A percentile compares a stretch with the other conserved stretches of the same genome.
Conservation (phyloP, 1,140 invertebrate genomes). For the Luehdorfia chinensis region DNA sequence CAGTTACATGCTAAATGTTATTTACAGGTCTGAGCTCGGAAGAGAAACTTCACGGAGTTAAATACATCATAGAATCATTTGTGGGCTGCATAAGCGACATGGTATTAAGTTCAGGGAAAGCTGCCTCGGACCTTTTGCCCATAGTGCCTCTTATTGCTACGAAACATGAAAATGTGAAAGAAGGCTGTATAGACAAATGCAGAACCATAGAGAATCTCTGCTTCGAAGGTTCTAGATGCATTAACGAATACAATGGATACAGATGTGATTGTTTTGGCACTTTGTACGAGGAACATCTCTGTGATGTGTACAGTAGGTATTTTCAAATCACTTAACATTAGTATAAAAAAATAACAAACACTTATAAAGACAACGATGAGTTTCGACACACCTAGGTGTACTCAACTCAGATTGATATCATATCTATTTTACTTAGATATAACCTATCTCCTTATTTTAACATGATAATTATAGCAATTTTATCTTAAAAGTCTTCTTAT, state of each 20-base stretch:
- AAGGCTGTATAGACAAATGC: slow-evolving; percentile 90
- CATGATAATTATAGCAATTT: too few species aligned
- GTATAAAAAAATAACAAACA: too few species aligned
- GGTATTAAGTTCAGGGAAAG: slow-evolving; percentile 88
- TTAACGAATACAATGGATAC: slow-evolving; percentile 92
- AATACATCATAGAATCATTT: slow-evolving; percentile 94
- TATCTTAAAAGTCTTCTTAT: too few species aligned
- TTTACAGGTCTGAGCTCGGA: slow-evolving; percentile 88
- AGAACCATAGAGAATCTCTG: slow-evolving; percentile 88
- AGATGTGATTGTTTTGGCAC: slow-evolving; percentile 95
- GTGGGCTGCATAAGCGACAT: slow-evolving; percentile 94
- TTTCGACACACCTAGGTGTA: too few species aligned
- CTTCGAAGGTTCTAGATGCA: slow-evolving; percentile 88
- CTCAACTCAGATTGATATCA: too few species aligned
- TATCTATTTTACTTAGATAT: too few species aligned
- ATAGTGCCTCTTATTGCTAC: slow-evolving; percentile 89
- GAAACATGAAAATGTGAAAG: slow-evolving; percentile 91
- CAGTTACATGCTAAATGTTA: too few species aligned
- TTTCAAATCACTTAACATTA: too few species aligned
- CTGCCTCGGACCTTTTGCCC: slow-evolving; percentile 86
- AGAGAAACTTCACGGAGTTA: slow-evolving; percentile 90
- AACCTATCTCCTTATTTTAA: too few species aligned
- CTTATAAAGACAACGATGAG: too few species aligned
- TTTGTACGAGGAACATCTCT: slow-evolving; percentile 91
- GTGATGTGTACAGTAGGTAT: slow-evolving; percentile 92